A percentile compares a stretch with the other conserved stretches of the same genome.
Evolutionary conservation across 2,113 vertebrate species (phyloP).

Genomic region (Actinemys pallida): DNA sequence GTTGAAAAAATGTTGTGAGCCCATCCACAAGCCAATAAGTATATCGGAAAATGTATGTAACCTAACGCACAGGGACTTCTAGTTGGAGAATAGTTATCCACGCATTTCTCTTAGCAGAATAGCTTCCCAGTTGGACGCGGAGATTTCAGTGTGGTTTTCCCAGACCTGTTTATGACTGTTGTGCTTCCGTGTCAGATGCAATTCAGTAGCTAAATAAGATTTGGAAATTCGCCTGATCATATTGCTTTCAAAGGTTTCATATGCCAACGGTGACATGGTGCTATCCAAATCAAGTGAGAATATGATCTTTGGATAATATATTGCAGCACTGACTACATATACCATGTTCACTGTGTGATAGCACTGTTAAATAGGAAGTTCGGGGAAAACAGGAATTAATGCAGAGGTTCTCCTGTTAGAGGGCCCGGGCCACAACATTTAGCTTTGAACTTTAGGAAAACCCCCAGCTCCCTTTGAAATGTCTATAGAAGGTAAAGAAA

Average conservation of each 20-base stretch:
- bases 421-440: not conserved
- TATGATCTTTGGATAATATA: too few relatives aligned
- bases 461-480: rapidly evolving
- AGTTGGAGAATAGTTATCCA: not conserved
- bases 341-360: not conserved
- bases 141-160: not conserved
- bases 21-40: not conserved
- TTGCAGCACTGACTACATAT: too few relatives aligned
- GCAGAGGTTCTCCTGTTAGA: not conserved
- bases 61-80: not conserved
- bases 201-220: not conserved
- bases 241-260: not conserved
- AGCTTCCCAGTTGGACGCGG: rapidly evolving
- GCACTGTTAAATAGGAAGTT: not conserved
- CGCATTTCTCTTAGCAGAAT: rapidly evolving
- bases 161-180: not conserved
- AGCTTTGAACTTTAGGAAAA: not conserved
- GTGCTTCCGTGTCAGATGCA: not conserved
- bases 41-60: rapidly evolving
- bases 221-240: not conserved
- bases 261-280: not conserved
- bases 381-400: not conserved
- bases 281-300: not conserved
- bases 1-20: not conserved
- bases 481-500: rapidly evolving